A percentile compares a stretch with the other conserved stretches of the same genome.
These are phyloP conservation scores for Apotomis capreana DNA, from an alignment of 2,888 invertebrate species.

Conservation along the genomic window DNA sequence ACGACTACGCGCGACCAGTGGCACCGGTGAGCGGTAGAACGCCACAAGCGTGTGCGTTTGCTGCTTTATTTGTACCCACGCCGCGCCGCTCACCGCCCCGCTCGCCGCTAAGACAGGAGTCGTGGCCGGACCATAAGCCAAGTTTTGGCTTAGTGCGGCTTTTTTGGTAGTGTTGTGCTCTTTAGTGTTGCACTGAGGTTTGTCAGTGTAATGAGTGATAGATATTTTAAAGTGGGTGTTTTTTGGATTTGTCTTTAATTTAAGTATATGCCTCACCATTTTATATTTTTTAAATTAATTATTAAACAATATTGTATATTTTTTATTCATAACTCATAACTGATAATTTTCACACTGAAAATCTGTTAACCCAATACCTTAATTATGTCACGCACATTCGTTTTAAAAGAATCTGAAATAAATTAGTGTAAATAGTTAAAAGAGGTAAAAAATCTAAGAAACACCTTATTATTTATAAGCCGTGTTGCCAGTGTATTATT, in stretches of 20 bases:
- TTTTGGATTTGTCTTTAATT: conserved; percentile 4
- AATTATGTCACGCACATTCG: too few species aligned
- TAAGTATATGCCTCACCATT: background rate
- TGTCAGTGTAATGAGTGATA: conserved; percentile 15
- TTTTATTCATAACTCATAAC: too few species aligned
- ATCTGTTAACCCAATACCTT: too few species aligned
- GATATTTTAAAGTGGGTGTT: conserved; percentile 3
- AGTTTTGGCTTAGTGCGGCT: conserved; percentile 14
- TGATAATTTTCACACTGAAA: too few species aligned
- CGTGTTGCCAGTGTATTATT: conserved; percentile 38
- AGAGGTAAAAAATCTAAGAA: background rate
- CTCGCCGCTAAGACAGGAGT: too few species aligned
- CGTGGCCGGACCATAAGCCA: background rate
- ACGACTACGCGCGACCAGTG: too few species aligned
- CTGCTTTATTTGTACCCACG: too few species aligned
- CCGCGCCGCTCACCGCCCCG: too few species aligned
- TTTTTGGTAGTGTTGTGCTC: conserved; percentile 26
- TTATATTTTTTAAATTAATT: too few species aligned
- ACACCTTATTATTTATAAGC: conserved; percentile 5
- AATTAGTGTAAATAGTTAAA: background rate
- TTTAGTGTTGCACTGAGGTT: conserved; percentile 35
- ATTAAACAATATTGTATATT: too few species aligned
- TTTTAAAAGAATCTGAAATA: background rate
- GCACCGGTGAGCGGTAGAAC: too few species aligned
- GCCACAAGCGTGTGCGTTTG: too few species aligned